phyloP scores from a whole-genome alignment of 2,888 invertebrate genomes.

The Hemaris fuciformis region DNA sequence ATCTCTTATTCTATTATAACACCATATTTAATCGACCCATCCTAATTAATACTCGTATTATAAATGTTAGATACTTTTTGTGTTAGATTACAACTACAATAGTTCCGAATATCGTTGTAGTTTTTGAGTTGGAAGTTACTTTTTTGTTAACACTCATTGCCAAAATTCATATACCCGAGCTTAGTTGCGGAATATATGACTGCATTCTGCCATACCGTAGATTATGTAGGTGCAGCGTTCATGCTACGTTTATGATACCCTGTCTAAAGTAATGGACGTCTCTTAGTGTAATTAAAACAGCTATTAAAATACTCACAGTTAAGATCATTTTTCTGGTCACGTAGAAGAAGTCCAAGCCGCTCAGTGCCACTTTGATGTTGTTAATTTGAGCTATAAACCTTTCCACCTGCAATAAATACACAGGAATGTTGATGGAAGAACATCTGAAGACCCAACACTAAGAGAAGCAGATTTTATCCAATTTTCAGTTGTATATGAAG shows the following conservation, averaged over 20 bases:
- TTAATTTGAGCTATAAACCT: slow-evolving; percentile 83
- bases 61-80: too few relatives aligned
- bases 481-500: background rate
- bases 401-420: slow-evolving; percentile 67
- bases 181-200: too few relatives aligned
- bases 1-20: too few relatives aligned
- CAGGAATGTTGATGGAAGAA: background rate
- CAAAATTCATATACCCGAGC: too few relatives aligned
- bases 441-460: background rate
- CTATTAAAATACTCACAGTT: slow-evolving; percentile 59
- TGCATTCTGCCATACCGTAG: too few relatives aligned
- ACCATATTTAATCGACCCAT: too few relatives aligned
- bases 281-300: slow-evolving; percentile 12
- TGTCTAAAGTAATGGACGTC: background rate
- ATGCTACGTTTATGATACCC: background rate
- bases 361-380: slow-evolving; percentile 81
- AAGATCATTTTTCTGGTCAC: slow-evolving; percentile 81
- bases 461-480: background rate
- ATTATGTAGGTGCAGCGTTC: too few relatives aligned
- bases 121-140: too few relatives aligned
- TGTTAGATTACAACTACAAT: too few relatives aligned
- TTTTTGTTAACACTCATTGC: too few relatives aligned
- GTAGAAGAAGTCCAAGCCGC: slow-evolving; percentile 82
- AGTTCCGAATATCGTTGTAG: too few relatives aligned
- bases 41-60: too few relatives aligned